Conservation (phyloP, 2,797 vertebrate species). For the Ptychadena robeensis region DNA sequence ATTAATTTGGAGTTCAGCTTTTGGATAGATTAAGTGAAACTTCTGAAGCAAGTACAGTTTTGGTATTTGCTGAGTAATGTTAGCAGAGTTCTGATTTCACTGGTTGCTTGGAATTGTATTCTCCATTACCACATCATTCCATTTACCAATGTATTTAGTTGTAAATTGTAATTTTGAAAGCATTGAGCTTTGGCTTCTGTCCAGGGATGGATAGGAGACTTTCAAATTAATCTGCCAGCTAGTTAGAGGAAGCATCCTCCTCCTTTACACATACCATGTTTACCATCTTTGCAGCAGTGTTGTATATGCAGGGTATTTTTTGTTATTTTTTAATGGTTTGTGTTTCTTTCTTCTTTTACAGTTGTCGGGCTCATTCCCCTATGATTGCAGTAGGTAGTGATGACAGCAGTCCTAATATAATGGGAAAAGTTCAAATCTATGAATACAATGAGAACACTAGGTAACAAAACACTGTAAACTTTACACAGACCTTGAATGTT, state of each 20-base stretch:
- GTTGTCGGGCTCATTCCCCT: constrained; percentile 91
- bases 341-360: constrained; percentile 61
- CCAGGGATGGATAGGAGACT: background rate
- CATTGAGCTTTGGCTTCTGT: background rate
- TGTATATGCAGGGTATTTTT: too few relatives aligned
- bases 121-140: background rate
- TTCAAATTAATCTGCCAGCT: background rate
- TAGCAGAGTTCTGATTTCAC: too few relatives aligned
- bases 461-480: too few relatives aligned
- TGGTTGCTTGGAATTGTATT: background rate
- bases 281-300: too few relatives aligned
- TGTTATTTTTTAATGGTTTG: background rate
- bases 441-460: constrained; percentile 98
- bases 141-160: background rate
- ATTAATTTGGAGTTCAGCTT: too few relatives aligned
- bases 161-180: background rate
- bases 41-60: too few relatives aligned
- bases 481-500: too few relatives aligned
- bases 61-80: too few relatives aligned
- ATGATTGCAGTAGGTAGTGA: constrained; percentile 99
- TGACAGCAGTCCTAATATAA: constrained; percentile 87
- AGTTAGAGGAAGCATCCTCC: background rate
- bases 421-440: constrained; percentile 96
- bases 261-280: background rate
- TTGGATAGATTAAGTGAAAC: too few relatives aligned